Conservation (phyloP, 2,888 invertebrate genomes). For the Drosophila neonasuta region DNA sequence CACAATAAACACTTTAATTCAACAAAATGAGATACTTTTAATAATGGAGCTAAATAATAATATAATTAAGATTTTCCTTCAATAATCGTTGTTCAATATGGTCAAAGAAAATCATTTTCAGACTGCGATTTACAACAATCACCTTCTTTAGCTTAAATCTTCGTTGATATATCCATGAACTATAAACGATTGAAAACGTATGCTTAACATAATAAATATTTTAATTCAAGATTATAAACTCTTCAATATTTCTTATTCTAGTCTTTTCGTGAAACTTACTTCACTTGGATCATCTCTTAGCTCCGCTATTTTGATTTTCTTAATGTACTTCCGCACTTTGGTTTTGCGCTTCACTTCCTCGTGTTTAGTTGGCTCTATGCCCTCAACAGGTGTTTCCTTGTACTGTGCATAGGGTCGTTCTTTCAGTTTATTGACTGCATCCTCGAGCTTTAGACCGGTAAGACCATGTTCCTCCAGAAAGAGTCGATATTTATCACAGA, state of each 20-base stretch:
- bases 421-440: slow-evolving; percentile 81
- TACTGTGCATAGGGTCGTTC: slow-evolving; percentile 88
- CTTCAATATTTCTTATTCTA: slow-evolving; percentile 53
- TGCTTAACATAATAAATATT: slow-evolving; percentile 26
- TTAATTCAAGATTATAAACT: slow-evolving; percentile 32
- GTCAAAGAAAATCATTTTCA: no score
- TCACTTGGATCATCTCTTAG: slow-evolving; percentile 68
- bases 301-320: slow-evolving; percentile 79
- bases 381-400: slow-evolving; percentile 76
- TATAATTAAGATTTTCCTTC: no score
- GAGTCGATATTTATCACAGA: slow-evolving; percentile 82
- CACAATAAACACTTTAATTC: slow-evolving; percentile 33
- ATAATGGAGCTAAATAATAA: no score
- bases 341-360: slow-evolving; percentile 68
- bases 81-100: no score
- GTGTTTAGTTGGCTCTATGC: slow-evolving; percentile 78
- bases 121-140: no score
- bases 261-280: slow-evolving; percentile 23
- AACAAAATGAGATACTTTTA: background rate
- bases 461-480: slow-evolving; percentile 83
- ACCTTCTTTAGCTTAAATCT: no score
- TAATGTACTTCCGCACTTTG: slow-evolving; percentile 81
- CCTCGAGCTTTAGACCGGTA: slow-evolving; percentile 80
- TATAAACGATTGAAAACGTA: no score
- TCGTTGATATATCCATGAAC: no score